phyloP scores from a whole-genome alignment of 2,797 vertebrate species.

The Microctenopoma stevenorrisi region DNA sequence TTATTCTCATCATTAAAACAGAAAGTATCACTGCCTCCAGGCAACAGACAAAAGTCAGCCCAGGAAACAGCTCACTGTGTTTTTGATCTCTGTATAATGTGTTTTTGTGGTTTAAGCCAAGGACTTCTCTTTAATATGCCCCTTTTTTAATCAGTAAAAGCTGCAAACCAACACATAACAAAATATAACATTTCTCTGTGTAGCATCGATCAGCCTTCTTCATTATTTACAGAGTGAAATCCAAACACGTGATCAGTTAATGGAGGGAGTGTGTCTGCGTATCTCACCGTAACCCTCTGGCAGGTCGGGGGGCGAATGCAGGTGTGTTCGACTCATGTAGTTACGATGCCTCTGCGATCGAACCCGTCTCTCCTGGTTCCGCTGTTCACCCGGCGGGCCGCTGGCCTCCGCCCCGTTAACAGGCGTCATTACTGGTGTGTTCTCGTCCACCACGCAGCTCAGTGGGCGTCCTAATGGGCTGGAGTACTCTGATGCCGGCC shows the following conservation, averaged over 20 bases:
- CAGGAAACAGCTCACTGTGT: neutral
- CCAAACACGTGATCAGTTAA: neutral
- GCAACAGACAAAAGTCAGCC: constrained; percentile 5
- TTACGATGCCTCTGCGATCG: constrained; percentile 94
- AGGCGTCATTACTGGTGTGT: constrained; percentile 89
- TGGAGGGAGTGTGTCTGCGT: neutral
- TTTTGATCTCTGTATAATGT: neutral
- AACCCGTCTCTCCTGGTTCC: constrained; percentile 90
- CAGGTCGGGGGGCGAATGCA: constrained; percentile 93
- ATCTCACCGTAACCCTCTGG: constrained; percentile 94
- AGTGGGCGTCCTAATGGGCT: constrained; percentile 91
- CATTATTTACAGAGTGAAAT: neutral
- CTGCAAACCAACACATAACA: too few relatives aligned
- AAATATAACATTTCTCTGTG: neutral
- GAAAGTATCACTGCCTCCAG: neutral
- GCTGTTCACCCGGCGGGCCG: constrained; percentile 86
- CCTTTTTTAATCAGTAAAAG: neutral
- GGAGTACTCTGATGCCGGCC: constrained; percentile 94
- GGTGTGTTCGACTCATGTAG: constrained; percentile 96
- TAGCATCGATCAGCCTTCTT: neutral
- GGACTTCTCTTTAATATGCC: neutral
- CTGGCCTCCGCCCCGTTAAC: constrained; percentile 91
- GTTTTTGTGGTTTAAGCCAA: neutral
- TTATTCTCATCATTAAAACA: neutral
- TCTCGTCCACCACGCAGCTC: constrained; percentile 94